phyloP scores from a whole-genome alignment of 1,140 invertebrate species.

The Acromyrmex charruanus region DNA sequence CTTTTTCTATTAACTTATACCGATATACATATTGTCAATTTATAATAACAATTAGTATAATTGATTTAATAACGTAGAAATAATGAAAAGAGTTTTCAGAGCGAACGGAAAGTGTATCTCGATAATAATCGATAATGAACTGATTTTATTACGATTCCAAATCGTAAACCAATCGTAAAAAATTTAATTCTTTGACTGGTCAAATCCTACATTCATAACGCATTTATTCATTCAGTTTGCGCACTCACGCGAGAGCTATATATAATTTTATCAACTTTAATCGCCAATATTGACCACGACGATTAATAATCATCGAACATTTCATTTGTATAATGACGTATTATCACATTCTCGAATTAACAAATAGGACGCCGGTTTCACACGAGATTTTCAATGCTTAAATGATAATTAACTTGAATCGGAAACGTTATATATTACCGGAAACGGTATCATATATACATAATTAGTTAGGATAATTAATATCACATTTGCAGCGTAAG shows the following conservation, averaged over 20 bases:
- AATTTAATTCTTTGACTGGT: constrained; percentile 6
- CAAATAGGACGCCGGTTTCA: neutral
- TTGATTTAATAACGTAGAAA: neutral
- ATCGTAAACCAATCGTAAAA: neutral
- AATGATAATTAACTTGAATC: constrained; percentile 46
- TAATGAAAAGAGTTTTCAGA: neutral
- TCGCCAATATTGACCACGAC: constrained; percentile 29
- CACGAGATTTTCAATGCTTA: constrained; percentile 7
- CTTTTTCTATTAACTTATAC: neutral
- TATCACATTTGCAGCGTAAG: neutral
- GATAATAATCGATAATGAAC: constrained; percentile 7
- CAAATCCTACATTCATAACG: neutral
- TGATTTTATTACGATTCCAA: no score
- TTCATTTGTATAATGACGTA: constrained; percentile 36
- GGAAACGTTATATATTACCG: neutral
- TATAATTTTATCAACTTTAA: constrained; percentile 50
- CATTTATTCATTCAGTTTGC: neutral
- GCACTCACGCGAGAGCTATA: neutral
- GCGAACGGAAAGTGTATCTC: neutral
- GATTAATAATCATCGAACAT: constrained; percentile 40
- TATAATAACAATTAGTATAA: neutral
- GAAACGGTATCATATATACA: constrained; percentile 16
- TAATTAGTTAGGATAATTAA: constrained; percentile 34
- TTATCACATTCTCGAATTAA: constrained; percentile 29
- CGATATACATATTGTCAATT: neutral